A percentile compares a stretch with the other conserved stretches of the same genome.
These are phyloP conservation scores for Artibeus jamaicensis DNA, from an alignment of 2,797 vertebrate species.

Conservation along the genomic window DNA sequence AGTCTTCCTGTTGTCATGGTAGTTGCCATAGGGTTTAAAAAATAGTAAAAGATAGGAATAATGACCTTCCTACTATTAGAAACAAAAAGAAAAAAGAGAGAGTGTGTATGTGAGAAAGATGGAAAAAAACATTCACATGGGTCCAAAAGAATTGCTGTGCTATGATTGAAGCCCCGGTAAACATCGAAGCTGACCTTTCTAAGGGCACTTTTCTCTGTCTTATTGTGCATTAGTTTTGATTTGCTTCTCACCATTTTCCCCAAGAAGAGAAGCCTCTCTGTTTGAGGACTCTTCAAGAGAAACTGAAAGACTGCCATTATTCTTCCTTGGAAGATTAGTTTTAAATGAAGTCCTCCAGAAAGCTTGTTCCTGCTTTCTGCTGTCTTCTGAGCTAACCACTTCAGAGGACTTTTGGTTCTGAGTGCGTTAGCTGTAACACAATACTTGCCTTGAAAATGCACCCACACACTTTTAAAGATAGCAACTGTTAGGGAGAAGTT, in stretches of 20 bases:
- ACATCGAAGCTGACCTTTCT: not conserved
- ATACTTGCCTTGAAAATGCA: not conserved
- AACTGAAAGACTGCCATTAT: conserved; percentile 31
- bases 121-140: not conserved
- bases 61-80: not conserved
- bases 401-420: conserved; percentile 7
- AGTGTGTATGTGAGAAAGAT: not conserved
- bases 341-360: conserved; percentile 57
- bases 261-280: conserved; percentile 22
- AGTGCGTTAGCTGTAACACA: conserved; percentile 25
- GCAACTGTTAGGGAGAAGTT: not conserved
- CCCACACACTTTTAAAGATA: not conserved
- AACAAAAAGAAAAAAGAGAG: not conserved
- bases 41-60: not conserved
- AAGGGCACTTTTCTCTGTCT: conserved; percentile 11
- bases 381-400: conserved; percentile 31
- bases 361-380: conserved; percentile 43
- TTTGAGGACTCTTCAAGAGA: conserved; percentile 61
- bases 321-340: conserved; percentile 53
- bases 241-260: conserved; percentile 44
- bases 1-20: not conserved
- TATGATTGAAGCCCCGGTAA: not conserved
- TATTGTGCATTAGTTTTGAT: conserved; percentile 56
- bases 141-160: conserved; percentile 19
- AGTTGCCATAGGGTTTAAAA: not conserved